Conservation (phyloP, 1,140 invertebrate genomes). For the Polypedilum pembai region DNA sequence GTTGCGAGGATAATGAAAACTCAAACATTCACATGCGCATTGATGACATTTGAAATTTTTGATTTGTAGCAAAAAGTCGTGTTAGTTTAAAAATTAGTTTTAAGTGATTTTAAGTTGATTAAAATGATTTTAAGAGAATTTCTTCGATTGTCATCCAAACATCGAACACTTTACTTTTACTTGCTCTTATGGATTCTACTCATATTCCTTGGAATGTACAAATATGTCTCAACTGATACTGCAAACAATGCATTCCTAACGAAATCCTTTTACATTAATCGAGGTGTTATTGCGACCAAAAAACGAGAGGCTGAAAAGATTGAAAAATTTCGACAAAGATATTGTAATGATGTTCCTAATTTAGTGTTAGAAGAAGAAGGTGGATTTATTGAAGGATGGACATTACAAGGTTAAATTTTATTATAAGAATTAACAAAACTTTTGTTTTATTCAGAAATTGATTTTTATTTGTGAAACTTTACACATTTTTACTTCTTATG, state of each 20-base stretch:
- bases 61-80: not conserved
- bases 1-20: not conserved
- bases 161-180: slow-evolving; percentile 68
- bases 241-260: slow-evolving; percentile 36
- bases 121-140: slow-evolving; percentile 48
- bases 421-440: too few relatives aligned
- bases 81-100: not conserved
- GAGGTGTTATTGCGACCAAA: slow-evolving; percentile 39
- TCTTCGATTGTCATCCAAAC: slow-evolving; percentile 61
- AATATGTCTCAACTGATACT: slow-evolving; percentile 54
- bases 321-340: slow-evolving; percentile 36
- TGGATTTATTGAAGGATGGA: slow-evolving; percentile 51
- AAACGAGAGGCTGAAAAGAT: slow-evolving; percentile 35
- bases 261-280: slow-evolving; percentile 33
- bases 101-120: not conserved
- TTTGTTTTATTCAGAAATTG: too few relatives aligned
- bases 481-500: too few relatives aligned
- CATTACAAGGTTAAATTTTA: slow-evolving; percentile 55
- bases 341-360: slow-evolving; percentile 59
- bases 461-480: too few relatives aligned
- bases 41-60: not conserved
- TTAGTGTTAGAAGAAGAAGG: slow-evolving; percentile 62
- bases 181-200: slow-evolving; percentile 70
- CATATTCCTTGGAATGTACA: slow-evolving; percentile 65
- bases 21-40: not conserved